A percentile compares a stretch with the other conserved stretches of the same genome.
phyloP scores from a whole-genome alignment of 2,113 vertebrate genomes.

The Engraulis encrasicolus region DNA sequence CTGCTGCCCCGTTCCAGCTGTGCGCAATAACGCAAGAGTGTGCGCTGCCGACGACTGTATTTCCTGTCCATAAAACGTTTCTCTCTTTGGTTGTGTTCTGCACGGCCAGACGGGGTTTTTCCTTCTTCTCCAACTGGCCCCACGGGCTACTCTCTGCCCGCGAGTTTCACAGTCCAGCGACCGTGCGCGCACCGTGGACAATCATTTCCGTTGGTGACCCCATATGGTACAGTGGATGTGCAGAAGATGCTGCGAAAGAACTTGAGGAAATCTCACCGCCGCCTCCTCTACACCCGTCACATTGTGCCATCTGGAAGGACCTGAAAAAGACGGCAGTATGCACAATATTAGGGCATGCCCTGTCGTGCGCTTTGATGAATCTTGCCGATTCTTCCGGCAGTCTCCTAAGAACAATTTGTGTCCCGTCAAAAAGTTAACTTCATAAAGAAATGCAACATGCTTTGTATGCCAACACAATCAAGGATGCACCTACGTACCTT shows the following conservation, averaged over 20 bases:
- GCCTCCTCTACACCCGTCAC: background rate
- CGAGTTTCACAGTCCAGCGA: conserved; percentile 45
- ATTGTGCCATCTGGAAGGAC: background rate
- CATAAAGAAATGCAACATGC: background rate
- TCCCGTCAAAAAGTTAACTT: background rate
- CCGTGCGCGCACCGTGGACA: conserved; percentile 32
- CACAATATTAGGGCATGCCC: background rate
- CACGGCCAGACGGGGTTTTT: conserved; percentile 31
- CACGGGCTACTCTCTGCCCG: conserved; percentile 40
- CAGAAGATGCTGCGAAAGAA: background rate
- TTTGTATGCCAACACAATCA: background rate
- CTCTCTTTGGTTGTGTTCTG: conserved; percentile 14
- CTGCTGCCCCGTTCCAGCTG: background rate
- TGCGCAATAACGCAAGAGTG: background rate
- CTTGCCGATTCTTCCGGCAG: background rate
- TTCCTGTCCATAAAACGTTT: conserved; percentile 28
- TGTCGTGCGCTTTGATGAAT: background rate
- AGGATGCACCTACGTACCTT: background rate
- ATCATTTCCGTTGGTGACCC: conserved; percentile 18
- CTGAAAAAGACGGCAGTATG: background rate
- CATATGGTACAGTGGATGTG: background rate
- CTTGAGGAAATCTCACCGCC: background rate
- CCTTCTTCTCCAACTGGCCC: conserved; percentile 37
- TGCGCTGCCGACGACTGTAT: background rate
- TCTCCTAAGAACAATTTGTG: background rate